Conservation (phyloP, 2,797 vertebrate genomes). For the Botia almorhae region DNA sequence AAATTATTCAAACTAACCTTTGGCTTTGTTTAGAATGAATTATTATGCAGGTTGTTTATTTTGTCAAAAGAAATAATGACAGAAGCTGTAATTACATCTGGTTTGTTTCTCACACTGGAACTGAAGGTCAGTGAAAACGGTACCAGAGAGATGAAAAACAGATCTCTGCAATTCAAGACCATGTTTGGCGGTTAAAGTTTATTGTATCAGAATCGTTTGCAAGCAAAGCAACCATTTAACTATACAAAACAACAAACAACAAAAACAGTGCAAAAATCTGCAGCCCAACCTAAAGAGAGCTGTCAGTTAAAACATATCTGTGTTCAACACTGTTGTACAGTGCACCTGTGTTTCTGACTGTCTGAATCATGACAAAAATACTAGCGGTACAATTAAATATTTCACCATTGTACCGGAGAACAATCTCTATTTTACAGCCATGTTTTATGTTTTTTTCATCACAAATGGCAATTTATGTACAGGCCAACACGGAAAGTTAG, state of each 20-base stretch:
- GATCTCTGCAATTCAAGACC: too few species aligned
- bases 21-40: too few species aligned
- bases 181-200: neutral
- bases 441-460: neutral
- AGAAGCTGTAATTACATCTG: too few species aligned
- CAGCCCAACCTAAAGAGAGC: neutral
- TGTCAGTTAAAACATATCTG: too few species aligned
- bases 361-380: neutral
- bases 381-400: too few species aligned
- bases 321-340: too few species aligned
- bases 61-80: too few species aligned
- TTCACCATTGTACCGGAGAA: neutral
- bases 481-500: neutral
- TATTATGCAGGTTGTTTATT: too few species aligned
- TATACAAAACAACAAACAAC: neutral
- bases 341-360: too few species aligned
- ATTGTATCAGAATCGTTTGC: slow-evolving; percentile 22
- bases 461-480: neutral
- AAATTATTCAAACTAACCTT: neutral
- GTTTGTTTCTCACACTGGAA: neutral
- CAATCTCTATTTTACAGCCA: neutral
- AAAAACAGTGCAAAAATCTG: neutral
- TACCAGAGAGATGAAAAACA: too few species aligned
- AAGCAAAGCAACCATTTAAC: slow-evolving; percentile 8
- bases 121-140: neutral